phyloP scores from a whole-genome alignment of 2,888 invertebrate species.

The Criorhina ranunculi region DNA sequence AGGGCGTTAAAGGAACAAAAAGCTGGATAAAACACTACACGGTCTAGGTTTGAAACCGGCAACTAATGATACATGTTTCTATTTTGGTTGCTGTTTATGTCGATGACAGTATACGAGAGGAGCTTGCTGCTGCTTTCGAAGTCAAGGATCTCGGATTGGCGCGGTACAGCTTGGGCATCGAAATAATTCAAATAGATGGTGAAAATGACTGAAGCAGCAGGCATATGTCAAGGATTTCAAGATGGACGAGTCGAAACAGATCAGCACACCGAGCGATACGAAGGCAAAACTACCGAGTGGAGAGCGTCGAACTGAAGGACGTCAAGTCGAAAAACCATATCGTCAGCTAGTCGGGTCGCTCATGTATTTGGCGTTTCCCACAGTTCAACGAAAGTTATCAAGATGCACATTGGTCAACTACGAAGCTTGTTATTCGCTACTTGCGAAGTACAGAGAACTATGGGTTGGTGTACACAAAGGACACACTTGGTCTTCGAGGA shows the following conservation, averaged over 20 bases:
- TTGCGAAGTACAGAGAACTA: slow-evolving; percentile 21
- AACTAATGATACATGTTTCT: slow-evolving; percentile 20
- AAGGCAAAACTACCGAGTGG: slow-evolving; percentile 19
- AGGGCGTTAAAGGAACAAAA: slow-evolving; percentile 29
- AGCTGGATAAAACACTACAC: slow-evolving; percentile 10
- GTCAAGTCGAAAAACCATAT: slow-evolving; percentile 18
- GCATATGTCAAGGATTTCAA: slow-evolving; percentile 37
- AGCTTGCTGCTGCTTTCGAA: slow-evolving; percentile 25
- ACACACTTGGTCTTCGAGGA: slow-evolving; percentile 21
- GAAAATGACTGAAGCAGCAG: slow-evolving; percentile 30
- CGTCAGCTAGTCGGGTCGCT: slow-evolving; percentile 38
- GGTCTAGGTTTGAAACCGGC: slow-evolving; percentile 19
- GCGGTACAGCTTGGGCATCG: slow-evolving; percentile 26
- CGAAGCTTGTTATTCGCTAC: slow-evolving; percentile 33
- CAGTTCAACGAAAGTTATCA: slow-evolving; percentile 20
- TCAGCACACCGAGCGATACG: slow-evolving; percentile 36
- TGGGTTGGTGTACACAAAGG: neutral
- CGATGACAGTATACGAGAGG: slow-evolving; percentile 14
- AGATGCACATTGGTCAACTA: slow-evolving; percentile 33
- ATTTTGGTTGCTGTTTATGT: slow-evolving; percentile 30
- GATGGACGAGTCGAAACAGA: slow-evolving; percentile 35
- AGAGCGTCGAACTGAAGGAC: neutral
- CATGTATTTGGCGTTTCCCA: slow-evolving; percentile 39
- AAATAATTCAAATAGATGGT: slow-evolving; percentile 32
- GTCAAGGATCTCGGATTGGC: slow-evolving; percentile 43